A percentile compares a stretch with the other conserved stretches of the same genome.
Evolutionary conservation across 2,888 invertebrate genomes (phyloP).

Genomic region (Tribolium freemani): DNA sequence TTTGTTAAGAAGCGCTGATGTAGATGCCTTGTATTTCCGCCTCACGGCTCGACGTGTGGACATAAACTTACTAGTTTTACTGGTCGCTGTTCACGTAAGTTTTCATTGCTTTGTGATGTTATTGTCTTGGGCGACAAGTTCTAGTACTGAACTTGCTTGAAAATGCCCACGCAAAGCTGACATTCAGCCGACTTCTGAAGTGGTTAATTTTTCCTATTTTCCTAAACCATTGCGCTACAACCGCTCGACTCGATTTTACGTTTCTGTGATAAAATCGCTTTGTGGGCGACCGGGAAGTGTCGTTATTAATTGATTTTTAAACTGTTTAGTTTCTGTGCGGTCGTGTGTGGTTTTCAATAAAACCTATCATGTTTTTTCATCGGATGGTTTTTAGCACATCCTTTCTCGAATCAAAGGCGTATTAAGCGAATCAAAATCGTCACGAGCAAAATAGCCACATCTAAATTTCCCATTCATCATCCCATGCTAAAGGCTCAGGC

Average conservation of each 20-base stretch:
- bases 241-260: background rate
- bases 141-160: constrained; percentile 25
- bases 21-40: constrained; percentile 35
- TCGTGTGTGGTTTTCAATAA: constrained; percentile 33
- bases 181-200: background rate
- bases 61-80: constrained; percentile 39
- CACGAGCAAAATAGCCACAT: too few relatives aligned
- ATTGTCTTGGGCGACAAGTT: constrained; percentile 31
- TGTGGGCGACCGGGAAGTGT: background rate
- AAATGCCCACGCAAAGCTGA: background rate
- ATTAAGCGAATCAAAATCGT: constrained; percentile 42
- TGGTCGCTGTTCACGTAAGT: constrained; percentile 35
- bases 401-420: background rate
- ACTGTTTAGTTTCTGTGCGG: constrained; percentile 27
- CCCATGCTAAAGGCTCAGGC: constrained; percentile 29
- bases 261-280: constrained; percentile 23
- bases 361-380: constrained; percentile 24
- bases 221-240: constrained; percentile 13
- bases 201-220: constrained; percentile 25
- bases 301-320: constrained; percentile 33
- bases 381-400: too few relatives aligned
- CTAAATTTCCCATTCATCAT: constrained; percentile 44
- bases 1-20: constrained; percentile 19
- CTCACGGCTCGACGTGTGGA: constrained; percentile 30
- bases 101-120: constrained; percentile 41